Conservation (phyloP, 2,797 vertebrate species). For the Staurois parvus region DNA sequence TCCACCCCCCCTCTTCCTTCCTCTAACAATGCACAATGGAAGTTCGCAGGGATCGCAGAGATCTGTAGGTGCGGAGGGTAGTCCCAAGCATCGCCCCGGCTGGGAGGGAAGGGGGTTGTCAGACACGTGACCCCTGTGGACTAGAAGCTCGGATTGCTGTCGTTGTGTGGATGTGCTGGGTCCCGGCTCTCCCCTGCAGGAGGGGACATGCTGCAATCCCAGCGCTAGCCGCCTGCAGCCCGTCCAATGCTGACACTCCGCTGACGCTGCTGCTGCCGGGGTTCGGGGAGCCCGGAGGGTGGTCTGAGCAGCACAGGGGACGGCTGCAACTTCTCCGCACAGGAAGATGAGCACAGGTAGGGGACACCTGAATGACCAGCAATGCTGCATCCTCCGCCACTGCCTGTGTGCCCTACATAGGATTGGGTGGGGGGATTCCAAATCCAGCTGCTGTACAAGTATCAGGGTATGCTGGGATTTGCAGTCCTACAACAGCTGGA, state of each 20-base stretch:
- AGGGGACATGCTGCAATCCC: constrained; percentile 71
- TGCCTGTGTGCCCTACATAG: background rate
- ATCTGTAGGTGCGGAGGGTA: background rate
- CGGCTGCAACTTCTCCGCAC: constrained; percentile 31
- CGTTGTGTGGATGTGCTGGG: constrained; percentile 60
- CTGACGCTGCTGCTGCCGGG: constrained; percentile 12
- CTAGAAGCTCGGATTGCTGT: constrained; percentile 34
- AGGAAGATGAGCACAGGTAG: constrained; percentile 62
- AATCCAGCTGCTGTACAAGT: no score
- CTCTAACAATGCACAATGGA: background rate
- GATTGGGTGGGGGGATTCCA: no score
- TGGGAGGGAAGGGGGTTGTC: background rate
- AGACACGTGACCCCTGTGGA: constrained; percentile 16
- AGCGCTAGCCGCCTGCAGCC: background rate
- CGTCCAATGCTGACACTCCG: constrained; percentile 6
- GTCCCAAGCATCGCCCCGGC: background rate
- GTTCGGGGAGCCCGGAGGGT: constrained; percentile 30
- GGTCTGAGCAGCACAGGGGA: constrained; percentile 5
- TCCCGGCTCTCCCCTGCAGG: constrained; percentile 70
- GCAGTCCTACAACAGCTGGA: background rate
- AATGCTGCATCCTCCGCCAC: no score
- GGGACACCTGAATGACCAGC: no score
- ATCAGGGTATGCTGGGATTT: background rate
- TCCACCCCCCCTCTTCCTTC: background rate
- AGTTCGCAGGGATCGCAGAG: background rate